phyloP scores from a whole-genome alignment of 2,888 invertebrate species.

The Crocallis elinguaria region DNA sequence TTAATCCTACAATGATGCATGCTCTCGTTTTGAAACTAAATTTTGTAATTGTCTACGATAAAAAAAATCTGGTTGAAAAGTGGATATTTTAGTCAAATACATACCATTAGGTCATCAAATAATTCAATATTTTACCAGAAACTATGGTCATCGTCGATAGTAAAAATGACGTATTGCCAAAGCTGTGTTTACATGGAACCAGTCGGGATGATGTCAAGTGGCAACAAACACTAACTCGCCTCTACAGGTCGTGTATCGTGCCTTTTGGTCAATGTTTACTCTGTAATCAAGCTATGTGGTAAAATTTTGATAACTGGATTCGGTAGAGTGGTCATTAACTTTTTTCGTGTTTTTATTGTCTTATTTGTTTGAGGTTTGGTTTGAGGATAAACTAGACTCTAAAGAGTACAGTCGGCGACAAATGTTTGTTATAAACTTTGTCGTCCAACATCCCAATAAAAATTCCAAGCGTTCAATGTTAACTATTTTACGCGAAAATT shows the following conservation, averaged over 20 bases:
- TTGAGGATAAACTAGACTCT: no score
- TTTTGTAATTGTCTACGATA: no score
- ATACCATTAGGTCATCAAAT: no score
- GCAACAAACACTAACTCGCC: slow-evolving; percentile 21
- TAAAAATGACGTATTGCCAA: slow-evolving; percentile 20
- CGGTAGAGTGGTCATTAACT: slow-evolving; percentile 8
- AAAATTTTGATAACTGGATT: slow-evolving; percentile 20
- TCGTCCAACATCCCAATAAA: no score
- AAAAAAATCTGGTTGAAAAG: no score
- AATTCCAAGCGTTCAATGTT: no score
- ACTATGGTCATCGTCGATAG: not conserved
- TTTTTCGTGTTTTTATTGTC: slow-evolving; percentile 8
- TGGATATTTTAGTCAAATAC: no score
- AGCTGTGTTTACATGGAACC: slow-evolving; percentile 26
- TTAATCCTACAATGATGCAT: no score
- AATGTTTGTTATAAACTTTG: no score
- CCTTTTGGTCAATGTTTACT: slow-evolving; percentile 22
- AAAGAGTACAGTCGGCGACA: no score
- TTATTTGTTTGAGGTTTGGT: not conserved
- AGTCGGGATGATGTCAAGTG: slow-evolving; percentile 31
- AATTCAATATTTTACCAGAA: not conserved
- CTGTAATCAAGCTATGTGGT: slow-evolving; percentile 21
- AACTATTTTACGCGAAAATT: no score
- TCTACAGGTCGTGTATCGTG: not conserved
- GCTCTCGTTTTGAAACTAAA: no score